These are phyloP conservation scores for Rhagophthalmus giganteus DNA, from an alignment of 2,888 invertebrate species.

Conservation along the genomic window DNA sequence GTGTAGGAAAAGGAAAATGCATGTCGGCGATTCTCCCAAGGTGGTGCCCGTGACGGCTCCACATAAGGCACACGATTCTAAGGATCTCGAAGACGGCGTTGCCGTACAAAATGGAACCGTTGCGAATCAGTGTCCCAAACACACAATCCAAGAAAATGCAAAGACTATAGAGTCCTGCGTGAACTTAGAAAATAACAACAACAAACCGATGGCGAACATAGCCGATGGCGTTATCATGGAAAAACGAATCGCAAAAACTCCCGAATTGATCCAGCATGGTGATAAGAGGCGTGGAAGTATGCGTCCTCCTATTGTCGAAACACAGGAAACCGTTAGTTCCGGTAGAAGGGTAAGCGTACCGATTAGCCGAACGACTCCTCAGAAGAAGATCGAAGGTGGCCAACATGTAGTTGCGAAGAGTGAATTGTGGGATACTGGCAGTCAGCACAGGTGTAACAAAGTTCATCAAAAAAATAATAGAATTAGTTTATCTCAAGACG, in stretches of 20 bases:
- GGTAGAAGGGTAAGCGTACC: constrained; percentile 46
- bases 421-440: constrained; percentile 56
- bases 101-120: constrained; percentile 37
- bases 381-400: constrained; percentile 56
- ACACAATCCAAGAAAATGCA: constrained; percentile 1
- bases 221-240: constrained; percentile 19
- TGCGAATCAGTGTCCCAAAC: constrained; percentile 13
- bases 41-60: constrained; percentile 11
- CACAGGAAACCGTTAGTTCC: constrained; percentile 3
- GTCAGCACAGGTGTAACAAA: constrained; percentile 51
- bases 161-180: background rate
- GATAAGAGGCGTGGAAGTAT: constrained; percentile 21
- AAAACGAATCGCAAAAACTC: constrained; percentile 6
- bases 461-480: constrained; percentile 49
- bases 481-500: constrained; percentile 47
- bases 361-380: constrained; percentile 49
- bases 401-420: constrained; percentile 55
- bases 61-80: constrained; percentile 4
- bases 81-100: constrained; percentile 25
- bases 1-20: constrained; percentile 37
- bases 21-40: constrained; percentile 42
- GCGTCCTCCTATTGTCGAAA: constrained; percentile 5
- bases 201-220: constrained; percentile 1
- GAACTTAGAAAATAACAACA: constrained; percentile 1
- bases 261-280: constrained; percentile 1